phyloP scores from a whole-genome alignment of 2,888 invertebrate genomes.

The Empis stercorea region DNA sequence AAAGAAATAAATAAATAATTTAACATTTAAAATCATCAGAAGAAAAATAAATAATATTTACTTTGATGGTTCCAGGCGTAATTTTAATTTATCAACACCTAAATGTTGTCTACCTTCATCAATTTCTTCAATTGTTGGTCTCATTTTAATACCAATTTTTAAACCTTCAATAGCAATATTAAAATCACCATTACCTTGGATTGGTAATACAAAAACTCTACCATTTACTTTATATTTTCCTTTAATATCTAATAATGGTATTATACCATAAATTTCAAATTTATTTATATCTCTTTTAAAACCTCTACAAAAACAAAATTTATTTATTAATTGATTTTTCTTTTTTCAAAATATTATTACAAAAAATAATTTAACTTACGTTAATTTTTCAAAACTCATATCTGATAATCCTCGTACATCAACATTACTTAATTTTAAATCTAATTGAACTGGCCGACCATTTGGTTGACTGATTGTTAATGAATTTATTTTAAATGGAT shows the following conservation, averaged over 20 bases:
- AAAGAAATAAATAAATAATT: not conserved
- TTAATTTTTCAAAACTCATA: not conserved
- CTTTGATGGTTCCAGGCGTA: not conserved
- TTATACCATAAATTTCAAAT: slow-evolving; percentile 29
- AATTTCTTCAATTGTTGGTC: slow-evolving; percentile 18
- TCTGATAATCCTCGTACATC: not conserved
- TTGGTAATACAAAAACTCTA: slow-evolving; percentile 36
- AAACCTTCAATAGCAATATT: slow-evolving; percentile 26
- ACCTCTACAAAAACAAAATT: too few relatives aligned
- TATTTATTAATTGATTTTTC: not conserved
- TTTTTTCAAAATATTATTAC: not conserved
- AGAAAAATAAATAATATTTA: too few relatives aligned
- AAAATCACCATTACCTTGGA: slow-evolving; percentile 33
- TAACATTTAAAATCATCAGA: not conserved
- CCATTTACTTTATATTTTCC: slow-evolving; percentile 35
- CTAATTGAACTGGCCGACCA: not conserved
- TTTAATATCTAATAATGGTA: slow-evolving; percentile 24
- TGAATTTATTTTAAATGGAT: not conserved
- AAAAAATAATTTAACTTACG: not conserved
- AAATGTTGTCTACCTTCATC: not conserved
- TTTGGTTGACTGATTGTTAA: not conserved
- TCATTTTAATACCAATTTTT: slow-evolving; percentile 31
- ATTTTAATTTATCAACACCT: not conserved
- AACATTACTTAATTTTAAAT: not conserved
- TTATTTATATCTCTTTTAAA: slow-evolving; percentile 29